A percentile compares a stretch with the other conserved stretches of the same genome.
Conservation (phyloP, 2,797 vertebrate genomes). For the Sebastes dallii region DNA sequence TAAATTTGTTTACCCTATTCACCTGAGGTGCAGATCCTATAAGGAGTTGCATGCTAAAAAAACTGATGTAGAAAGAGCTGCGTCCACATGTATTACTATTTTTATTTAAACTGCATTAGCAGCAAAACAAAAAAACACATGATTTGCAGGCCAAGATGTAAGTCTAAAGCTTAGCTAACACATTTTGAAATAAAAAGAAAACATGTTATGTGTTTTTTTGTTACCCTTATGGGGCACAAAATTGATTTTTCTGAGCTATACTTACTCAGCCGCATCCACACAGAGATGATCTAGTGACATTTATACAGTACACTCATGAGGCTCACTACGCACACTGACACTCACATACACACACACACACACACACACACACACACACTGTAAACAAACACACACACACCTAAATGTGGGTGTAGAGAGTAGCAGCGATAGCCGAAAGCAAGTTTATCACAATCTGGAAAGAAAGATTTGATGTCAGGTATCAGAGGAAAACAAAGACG, state of each 20-base stretch:
- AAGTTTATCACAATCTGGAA: constrained; percentile 24
- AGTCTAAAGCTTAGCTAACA: constrained; percentile 42
- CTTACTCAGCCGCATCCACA: constrained; percentile 60
- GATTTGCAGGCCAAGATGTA: constrained; percentile 30
- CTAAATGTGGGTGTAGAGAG: constrained; percentile 32
- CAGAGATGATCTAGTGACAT: constrained; percentile 69
- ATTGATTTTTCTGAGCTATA: constrained; percentile 68
- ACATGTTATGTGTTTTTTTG: constrained; percentile 51
- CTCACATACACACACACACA: neutral
- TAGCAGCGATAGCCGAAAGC: constrained; percentile 38
- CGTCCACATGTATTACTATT: neutral
- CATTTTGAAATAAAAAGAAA: constrained; percentile 14
- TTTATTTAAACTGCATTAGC: constrained; percentile 1
- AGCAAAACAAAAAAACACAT: neutral
- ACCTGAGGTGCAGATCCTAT: neutral
- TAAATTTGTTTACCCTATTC: no score
- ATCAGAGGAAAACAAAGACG: constrained; percentile 38
- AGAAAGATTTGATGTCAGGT: constrained; percentile 35
- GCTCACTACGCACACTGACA: constrained; percentile 18
- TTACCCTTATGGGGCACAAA: constrained; percentile 48
- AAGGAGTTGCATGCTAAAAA: constrained; percentile 1
- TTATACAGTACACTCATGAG: constrained; percentile 56
- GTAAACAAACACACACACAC: constrained; percentile 5
- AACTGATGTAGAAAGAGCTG: neutral
- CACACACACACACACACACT: neutral